phyloP scores from a whole-genome alignment of 2,113 vertebrate species.

The Gracilinanus agilis region DNA sequence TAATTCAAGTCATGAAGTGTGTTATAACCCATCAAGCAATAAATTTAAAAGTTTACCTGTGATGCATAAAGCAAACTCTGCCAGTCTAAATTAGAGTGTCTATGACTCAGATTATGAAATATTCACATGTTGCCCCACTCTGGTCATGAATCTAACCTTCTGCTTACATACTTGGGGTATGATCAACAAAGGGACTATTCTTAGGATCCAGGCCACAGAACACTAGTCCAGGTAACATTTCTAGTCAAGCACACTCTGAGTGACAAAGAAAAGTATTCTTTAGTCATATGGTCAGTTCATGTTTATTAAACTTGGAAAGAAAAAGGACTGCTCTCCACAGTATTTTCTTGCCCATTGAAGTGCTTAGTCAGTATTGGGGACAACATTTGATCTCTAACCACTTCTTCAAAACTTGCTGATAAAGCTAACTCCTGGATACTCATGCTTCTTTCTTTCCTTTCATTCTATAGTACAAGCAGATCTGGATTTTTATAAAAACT shows the following conservation, averaged over 20 bases:
- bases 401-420: not conserved
- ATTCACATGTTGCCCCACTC: not conserved
- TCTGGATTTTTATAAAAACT: not conserved
- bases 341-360: not conserved
- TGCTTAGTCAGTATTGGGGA: conserved; percentile 16
- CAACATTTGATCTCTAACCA: not conserved
- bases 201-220: conserved; percentile 39
- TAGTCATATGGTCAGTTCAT: not conserved
- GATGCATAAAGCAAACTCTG: not conserved
- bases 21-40: not conserved
- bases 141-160: conserved; percentile 23
- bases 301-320: too few relatives aligned
- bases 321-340: not conserved
- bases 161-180: not conserved
- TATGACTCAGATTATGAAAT: conserved; percentile 40
- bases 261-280: not conserved
- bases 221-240: conserved; percentile 6
- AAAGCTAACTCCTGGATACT: not conserved
- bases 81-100: conserved; percentile 1
- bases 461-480: conserved; percentile 11
- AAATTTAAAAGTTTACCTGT: conserved; percentile 17
- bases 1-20: conserved; percentile 4
- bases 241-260: not conserved
- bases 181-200: not conserved
- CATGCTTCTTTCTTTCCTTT: not conserved